Conservation (phyloP, 2,113 vertebrate species). For the rabbit (Oryctolagus cuniculus) region DNA sequence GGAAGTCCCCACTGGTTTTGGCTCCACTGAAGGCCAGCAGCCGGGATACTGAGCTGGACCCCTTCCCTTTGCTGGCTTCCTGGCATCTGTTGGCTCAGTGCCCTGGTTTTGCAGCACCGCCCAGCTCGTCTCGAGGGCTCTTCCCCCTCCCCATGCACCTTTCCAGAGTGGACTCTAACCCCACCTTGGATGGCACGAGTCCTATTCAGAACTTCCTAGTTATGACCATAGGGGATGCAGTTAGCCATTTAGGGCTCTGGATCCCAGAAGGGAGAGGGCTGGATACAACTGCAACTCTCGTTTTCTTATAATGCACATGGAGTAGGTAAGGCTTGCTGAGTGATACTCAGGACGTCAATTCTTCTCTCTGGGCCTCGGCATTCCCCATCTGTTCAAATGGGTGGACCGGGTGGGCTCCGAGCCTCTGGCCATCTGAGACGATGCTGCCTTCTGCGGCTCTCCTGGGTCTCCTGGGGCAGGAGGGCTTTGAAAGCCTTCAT, state of each 20-base stretch:
- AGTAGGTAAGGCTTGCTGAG: neutral
- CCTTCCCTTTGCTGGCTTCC: too few relatives aligned
- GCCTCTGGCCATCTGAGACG: neutral
- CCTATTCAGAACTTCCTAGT: neutral
- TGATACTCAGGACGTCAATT: neutral
- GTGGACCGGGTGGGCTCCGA: neutral
- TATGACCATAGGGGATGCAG: neutral
- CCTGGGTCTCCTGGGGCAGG: conserved; percentile 13
- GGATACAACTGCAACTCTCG: neutral
- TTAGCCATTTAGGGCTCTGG: neutral
- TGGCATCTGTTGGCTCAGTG: neutral
- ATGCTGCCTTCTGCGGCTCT: neutral
- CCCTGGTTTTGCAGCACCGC: neutral
- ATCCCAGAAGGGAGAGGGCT: neutral
- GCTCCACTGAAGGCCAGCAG: neutral
- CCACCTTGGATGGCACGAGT: neutral
- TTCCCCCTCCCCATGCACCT: neutral
- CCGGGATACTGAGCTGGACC: fast-evolving
- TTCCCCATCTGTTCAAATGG: conserved; percentile 57
- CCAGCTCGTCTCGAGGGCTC: fast-evolving
- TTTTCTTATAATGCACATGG: neutral
- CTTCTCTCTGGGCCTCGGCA: neutral
- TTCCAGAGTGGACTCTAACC: neutral
- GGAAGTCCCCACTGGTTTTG: fast-evolving
- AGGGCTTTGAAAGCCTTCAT: conserved; percentile 70